These are phyloP conservation scores for Horisme vitalbata DNA, from an alignment of 2,888 invertebrate genomes.

Conservation along the genomic window DNA sequence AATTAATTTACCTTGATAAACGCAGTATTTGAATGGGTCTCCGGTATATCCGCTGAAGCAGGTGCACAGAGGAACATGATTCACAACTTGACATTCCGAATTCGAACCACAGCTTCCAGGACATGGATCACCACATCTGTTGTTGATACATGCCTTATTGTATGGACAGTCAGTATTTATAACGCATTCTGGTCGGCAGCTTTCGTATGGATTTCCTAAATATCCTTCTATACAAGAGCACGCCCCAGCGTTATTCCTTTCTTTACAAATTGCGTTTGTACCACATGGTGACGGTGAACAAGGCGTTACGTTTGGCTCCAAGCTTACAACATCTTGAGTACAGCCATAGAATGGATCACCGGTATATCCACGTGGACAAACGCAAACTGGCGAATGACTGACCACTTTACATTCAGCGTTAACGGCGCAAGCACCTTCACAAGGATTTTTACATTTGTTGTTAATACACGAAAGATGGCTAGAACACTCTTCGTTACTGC, in stretches of 20 bases:
- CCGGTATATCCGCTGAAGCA: slow-evolving; percentile 88
- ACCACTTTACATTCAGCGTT: slow-evolving; percentile 90
- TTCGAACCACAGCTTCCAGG: slow-evolving; percentile 90
- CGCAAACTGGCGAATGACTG: slow-evolving; percentile 89
- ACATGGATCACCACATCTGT: slow-evolving; percentile 90
- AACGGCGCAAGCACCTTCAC: slow-evolving; percentile 86
- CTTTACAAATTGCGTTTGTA: slow-evolving; percentile 85
- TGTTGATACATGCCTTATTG: slow-evolving; percentile 86
- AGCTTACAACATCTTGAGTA: slow-evolving; percentile 55
- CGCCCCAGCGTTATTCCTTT: slow-evolving; percentile 83
- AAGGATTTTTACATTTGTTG: slow-evolving; percentile 90
- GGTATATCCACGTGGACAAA: slow-evolving; percentile 85
- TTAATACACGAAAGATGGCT: slow-evolving; percentile 87
- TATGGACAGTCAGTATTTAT: slow-evolving; percentile 88
- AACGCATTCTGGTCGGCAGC: slow-evolving; percentile 89
- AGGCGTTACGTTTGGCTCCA: slow-evolving; percentile 71
- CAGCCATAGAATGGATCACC: slow-evolving; percentile 91
- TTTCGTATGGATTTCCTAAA: slow-evolving; percentile 90
- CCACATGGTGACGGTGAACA: slow-evolving; percentile 86
- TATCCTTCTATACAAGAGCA: slow-evolving; percentile 88
- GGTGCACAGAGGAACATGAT: slow-evolving; percentile 86
- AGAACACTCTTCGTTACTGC: slow-evolving; percentile 89
- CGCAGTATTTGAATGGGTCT: slow-evolving; percentile 88
- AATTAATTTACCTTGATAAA: slow-evolving; percentile 65
- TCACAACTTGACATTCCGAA: slow-evolving; percentile 88